Evolutionary conservation across 2,113 vertebrate genomes (phyloP).

Genomic region (Acanthochromis polyacanthus): DNA sequence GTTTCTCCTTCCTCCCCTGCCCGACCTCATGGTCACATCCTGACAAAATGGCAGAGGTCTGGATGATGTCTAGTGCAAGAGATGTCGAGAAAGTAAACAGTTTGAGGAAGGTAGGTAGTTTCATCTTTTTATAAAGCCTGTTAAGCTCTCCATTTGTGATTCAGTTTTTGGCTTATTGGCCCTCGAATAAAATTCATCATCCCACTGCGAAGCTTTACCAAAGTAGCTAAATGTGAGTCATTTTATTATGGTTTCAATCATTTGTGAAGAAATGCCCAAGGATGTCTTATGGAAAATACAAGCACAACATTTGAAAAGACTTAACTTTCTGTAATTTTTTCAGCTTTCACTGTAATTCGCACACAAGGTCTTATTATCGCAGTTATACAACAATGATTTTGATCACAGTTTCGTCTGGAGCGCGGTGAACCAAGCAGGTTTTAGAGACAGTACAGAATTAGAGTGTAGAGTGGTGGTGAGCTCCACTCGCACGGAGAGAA

Average conservation of each 20-base stretch:
- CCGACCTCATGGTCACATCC: neutral
- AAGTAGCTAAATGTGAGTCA: neutral
- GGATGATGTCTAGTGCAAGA: neutral
- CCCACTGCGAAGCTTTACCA: neutral
- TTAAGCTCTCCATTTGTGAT: neutral
- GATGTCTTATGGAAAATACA: neutral
- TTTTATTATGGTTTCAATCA: neutral
- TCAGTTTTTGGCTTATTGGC: neutral
- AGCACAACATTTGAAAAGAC: neutral
- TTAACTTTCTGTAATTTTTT: neutral
- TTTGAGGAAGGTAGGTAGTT: neutral
- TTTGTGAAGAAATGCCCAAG: neutral
- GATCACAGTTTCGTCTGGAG: neutral
- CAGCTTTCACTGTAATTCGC: no score
- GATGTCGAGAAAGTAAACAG: slow-evolving; percentile 4
- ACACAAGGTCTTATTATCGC: no score
- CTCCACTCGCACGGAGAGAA: neutral
- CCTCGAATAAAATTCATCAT: neutral
- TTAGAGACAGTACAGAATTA: no score
- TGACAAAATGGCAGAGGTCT: neutral
- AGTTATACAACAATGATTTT: slow-evolving; percentile 8
- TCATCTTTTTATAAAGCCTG: neutral
- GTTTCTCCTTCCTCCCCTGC: slow-evolving; percentile 4
- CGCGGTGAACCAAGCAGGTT: neutral
- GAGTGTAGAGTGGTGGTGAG: slow-evolving; percentile 11